Conservation (phyloP, 2,113 vertebrate species). For the Lucifuga dentata region DNA sequence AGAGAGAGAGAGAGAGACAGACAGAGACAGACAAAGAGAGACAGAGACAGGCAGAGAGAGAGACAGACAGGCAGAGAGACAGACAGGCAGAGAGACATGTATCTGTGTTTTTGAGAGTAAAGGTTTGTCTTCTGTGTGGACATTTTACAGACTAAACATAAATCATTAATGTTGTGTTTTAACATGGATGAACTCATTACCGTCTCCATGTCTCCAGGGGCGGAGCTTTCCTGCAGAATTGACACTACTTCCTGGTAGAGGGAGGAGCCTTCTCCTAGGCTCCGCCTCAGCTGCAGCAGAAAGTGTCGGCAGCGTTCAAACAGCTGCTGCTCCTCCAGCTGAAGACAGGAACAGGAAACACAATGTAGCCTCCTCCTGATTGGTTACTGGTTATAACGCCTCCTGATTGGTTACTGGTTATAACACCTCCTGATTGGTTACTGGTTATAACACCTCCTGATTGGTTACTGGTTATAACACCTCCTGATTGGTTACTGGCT, state of each 20-base stretch:
- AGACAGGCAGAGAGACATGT: neutral
- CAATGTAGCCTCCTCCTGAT: neutral
- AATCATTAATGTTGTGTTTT: no score
- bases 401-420: slow-evolving; percentile 12
- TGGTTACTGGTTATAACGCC: no score
- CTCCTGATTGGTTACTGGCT: slow-evolving; percentile 15
- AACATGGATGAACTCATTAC: no score
- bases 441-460: no score
- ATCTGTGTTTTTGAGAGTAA: no score
- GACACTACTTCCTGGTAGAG: slow-evolving; percentile 91
- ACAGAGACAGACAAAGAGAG: neutral
- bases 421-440: slow-evolving; percentile 13
- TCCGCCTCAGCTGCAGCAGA: slow-evolving; percentile 87
- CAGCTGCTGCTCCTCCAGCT: slow-evolving; percentile 92
- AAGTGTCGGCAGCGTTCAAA: slow-evolving; percentile 92
- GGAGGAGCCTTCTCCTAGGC: slow-evolving; percentile 88
- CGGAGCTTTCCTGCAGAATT: slow-evolving; percentile 85
- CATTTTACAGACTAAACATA: no score
- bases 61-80: neutral
- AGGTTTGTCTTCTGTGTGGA: neutral
- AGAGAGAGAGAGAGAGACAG: neutral
- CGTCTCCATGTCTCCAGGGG: slow-evolving; percentile 84
- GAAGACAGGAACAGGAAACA: neutral
- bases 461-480: no score
- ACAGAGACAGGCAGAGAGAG: slow-evolving; percentile 24